A percentile compares a stretch with the other conserved stretches of the same genome.
Evolutionary conservation across 2,888 invertebrate species (phyloP).

Genomic region (Acanthosepion pharaonis): DNA sequence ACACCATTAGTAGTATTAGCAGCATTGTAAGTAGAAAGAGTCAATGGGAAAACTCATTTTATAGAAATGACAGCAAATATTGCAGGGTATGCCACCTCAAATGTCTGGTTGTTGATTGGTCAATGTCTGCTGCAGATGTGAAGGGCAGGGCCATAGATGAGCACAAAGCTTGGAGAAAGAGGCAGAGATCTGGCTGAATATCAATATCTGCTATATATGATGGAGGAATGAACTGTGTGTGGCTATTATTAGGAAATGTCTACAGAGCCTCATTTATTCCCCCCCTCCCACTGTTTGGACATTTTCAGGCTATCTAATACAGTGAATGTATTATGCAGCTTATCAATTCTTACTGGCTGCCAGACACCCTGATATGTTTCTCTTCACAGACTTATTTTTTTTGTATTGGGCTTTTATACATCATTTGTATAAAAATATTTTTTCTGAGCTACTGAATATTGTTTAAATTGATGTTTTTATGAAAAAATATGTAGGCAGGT

Average conservation of each 20-base stretch:
- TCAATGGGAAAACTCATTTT: not conserved
- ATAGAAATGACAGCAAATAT: conserved; percentile 11
- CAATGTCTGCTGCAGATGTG: not conserved
- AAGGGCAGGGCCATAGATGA: not conserved
- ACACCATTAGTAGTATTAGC: not conserved
- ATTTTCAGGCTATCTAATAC: conserved; percentile 13
- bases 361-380: too few species aligned
- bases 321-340: conserved; percentile 10
- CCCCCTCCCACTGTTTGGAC: not conserved
- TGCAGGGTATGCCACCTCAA: not conserved
- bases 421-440: too few species aligned
- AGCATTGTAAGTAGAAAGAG: not conserved
- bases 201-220: not conserved
- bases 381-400: too few species aligned
- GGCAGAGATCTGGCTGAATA: not conserved
- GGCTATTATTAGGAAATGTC: not conserved
- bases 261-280: not conserved
- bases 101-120: not conserved
- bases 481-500: too few species aligned
- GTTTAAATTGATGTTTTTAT: too few species aligned
- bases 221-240: not conserved
- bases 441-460: too few species aligned
- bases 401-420: too few species aligned
- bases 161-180: not conserved
- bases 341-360: not conserved